Evolutionary conservation across 64 coral and sea anemone genomes (phyloP), one percentile per base, ranked within the genome.

Genomic region (Pachyseris speciosa): DNA sequence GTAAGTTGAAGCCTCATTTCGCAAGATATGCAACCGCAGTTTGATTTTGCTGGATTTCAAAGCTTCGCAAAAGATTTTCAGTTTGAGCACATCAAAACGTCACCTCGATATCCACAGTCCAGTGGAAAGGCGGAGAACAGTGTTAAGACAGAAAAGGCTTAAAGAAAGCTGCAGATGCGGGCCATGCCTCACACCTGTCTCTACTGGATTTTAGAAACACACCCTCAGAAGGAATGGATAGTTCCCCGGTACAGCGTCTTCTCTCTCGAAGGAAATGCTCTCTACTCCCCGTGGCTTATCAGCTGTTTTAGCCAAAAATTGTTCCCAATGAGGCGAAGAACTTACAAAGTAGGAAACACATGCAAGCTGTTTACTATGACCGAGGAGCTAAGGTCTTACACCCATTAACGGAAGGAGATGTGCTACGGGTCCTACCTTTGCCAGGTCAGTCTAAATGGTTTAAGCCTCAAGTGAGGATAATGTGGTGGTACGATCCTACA

Each of bases 71-170:
- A 67, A 3, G 40, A 27, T 7, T 91, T 84, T 33, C 39, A 59
- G 16, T 80, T 91, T 47, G 65, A 84, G 58, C 89, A 91, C 47
- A 20, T 83, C 37, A 91, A 41, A 32, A 91, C 55, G 40, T 84
- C 65, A 2, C 89, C 89, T 8, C 31, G 20, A 29, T 74, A 84
- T 85, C 63, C 67, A 2, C 89, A 74, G 24, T 85, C 79, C 8
- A 92, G 84, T 26, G 79, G 67, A 9, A 84, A 92, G 39, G 43
- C 33, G 7, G 78, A 91, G 33, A 91, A 72, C 67, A 61, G 61
- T 83, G 89, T 71, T 22, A 92, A 74, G 61, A 84, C 78, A 73
- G 89, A 33, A 65, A 83, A 92, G 47, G 20, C 73, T 74, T 73
- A 32, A 55, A 60, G 40, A 92, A 75, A 74, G 89, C 89, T 37